phyloP scores from a whole-genome alignment of 64 coral and sea anemone species.

The Montipora cactus region DNA sequence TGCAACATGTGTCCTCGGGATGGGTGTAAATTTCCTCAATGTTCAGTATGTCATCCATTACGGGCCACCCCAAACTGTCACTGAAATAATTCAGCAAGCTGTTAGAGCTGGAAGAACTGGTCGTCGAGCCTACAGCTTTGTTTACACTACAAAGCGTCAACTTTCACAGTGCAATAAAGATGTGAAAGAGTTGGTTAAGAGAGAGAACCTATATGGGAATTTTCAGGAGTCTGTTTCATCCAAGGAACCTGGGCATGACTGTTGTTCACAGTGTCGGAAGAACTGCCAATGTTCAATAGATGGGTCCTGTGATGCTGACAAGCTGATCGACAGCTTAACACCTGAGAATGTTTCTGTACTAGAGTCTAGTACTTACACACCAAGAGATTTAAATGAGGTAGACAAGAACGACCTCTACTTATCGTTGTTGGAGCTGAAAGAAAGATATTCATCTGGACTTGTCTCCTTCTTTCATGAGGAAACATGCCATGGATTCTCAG shows the following conservation, averaged over 20 bases:
- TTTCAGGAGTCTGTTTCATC: neutral
- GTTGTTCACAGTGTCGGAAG: conserved; percentile 6
- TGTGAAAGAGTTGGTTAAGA: too few relatives aligned
- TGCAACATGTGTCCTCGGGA: conserved; percentile 39
- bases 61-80: conserved; percentile 32
- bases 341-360: neutral
- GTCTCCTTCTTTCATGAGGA: conserved; percentile 26
- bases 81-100: conserved; percentile 36
- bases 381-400: neutral
- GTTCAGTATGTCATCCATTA: conserved; percentile 27
- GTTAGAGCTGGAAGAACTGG: conserved; percentile 48
- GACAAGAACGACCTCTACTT: conserved; percentile 1
- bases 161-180: too few relatives aligned
- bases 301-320: neutral
- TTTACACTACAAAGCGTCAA: conserved; percentile 4
- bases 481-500: conserved; percentile 31
- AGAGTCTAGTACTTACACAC: neutral
- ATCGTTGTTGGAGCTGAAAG: conserved; percentile 26
- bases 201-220: neutral
- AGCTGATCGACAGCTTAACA: neutral
- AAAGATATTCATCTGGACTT: neutral
- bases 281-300: conserved; percentile 10
- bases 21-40: conserved; percentile 53
- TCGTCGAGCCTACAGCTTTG: conserved; percentile 9
- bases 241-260: neutral